Evolutionary conservation across 2,888 invertebrate species (phyloP).

Genomic region (Drosophila melanosoma): DNA sequence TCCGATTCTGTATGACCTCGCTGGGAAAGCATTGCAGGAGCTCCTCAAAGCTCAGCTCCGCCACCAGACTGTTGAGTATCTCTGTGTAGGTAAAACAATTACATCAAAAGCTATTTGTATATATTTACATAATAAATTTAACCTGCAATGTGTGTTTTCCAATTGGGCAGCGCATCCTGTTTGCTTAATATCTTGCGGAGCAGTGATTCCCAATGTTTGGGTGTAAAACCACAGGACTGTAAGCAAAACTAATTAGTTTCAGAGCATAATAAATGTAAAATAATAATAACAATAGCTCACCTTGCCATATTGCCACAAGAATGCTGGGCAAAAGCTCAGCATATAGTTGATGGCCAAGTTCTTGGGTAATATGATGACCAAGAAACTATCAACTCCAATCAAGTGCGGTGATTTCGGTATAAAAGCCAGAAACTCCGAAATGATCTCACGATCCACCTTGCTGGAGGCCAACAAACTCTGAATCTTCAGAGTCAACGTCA

Average conservation of each 20-base stretch:
- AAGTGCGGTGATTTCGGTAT: conserved; percentile 86
- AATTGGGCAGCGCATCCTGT: conserved; percentile 81
- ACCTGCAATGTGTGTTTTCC: conserved; percentile 83
- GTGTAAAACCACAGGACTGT: conserved; percentile 83
- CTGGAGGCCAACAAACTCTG: conserved; percentile 86
- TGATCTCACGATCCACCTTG: conserved; percentile 83
- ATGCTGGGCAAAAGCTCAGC: conserved; percentile 87
- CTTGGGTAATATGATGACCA: conserved; percentile 85
- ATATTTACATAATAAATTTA: not conserved
- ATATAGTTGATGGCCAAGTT: conserved; percentile 86
- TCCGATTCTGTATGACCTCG: conserved; percentile 81
- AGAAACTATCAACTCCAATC: conserved; percentile 86
- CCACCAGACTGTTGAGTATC: conserved; percentile 82
- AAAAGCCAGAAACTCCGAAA: conserved; percentile 88
- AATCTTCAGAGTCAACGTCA: conserved; percentile 82
- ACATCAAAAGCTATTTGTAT: not conserved
- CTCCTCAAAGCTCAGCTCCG: conserved; percentile 83
- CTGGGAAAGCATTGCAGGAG: conserved; percentile 83
- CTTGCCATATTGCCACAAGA: conserved; percentile 88
- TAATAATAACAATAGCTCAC: conserved; percentile 81
- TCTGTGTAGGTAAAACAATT: conserved; percentile 53
- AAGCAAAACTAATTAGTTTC: not conserved
- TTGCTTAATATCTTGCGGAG: conserved; percentile 82
- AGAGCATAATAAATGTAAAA: not conserved
- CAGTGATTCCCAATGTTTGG: conserved; percentile 84